Evolutionary conservation across 1,140 invertebrate species (phyloP), one percentile per base, ranked within the genome.

Genomic region (Bombus impatiens): DNA sequence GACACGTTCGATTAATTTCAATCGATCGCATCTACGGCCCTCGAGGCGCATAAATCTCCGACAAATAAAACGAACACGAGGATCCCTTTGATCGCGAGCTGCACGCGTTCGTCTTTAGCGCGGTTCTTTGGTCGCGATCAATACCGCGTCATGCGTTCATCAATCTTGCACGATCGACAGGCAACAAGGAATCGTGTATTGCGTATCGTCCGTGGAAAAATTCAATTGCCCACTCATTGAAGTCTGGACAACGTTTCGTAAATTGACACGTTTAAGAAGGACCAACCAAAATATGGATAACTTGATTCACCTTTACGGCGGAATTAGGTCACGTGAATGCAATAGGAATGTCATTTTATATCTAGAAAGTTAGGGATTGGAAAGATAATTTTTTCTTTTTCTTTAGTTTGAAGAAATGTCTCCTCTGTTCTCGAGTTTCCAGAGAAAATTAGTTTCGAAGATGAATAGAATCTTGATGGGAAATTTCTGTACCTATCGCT

Each of bases 11-110:
- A 84, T 84, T 84, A 84, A 84, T 84, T 84, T 84, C 74, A 78
- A 70, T 84, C 75, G 75, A 68, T 84, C 44, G 82, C 70, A 84
- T 68, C 47, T 59, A n/a, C 32, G 32, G 42, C 67, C 72, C 65
- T 81, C 87, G 78, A 37, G 71, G 72, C 76, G 87, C 78, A 88
- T 89, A 89, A 89, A 89, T 89, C 88, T 88, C 77, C 59, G 32
- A 37, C 84, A 67, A 82, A 87, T 88, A 75, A 89, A 83, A 88
- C 87, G 59, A 67, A 86, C 68, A 74, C 82, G 32, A 62, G 59
- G 72, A 88, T 78, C 68, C 47, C 75, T 89, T 88, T 88, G 86
- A 88, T 87, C 82, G 25, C 32, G 12, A 47, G 81, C 59, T 77
- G 22, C 42, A 47, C 37, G 42, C n/a, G 28, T 57, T 84, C 62